Evolutionary conservation across 2,113 vertebrate species (phyloP).

Genomic region (Rhineura floridana): DNA sequence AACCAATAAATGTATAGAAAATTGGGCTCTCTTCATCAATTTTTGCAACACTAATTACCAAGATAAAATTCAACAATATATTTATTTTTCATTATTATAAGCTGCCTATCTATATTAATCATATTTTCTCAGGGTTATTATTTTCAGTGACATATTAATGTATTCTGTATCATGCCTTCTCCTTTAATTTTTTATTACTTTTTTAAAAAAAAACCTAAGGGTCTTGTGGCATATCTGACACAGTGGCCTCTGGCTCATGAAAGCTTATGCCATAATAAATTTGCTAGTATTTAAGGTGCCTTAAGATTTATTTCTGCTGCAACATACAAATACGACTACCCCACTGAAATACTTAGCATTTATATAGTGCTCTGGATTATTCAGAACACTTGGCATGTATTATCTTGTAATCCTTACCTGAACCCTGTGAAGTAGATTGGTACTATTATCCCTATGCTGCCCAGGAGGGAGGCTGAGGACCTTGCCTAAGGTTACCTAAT

Average conservation of each 20-base stretch:
- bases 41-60: no score
- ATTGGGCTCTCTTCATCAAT: no score
- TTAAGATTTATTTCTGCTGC: neutral
- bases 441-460: neutral
- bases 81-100: no score
- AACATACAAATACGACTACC: neutral
- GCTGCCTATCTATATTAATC: no score
- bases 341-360: neutral
- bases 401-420: neutral
- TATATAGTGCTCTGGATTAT: neutral
- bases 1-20: no score
- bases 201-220: neutral
- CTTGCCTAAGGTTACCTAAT: neutral
- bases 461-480: neutral
- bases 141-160: no score
- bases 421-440: neutral
- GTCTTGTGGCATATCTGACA: neutral
- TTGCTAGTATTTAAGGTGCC: neutral
- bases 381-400: neutral
- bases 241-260: neutral
- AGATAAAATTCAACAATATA: no score
- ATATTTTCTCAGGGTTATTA: no score
- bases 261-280: neutral
- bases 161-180: neutral
- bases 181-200: neutral